Conservation (phyloP, 1,140 invertebrate species). For the Drosophila baimaii region DNA sequence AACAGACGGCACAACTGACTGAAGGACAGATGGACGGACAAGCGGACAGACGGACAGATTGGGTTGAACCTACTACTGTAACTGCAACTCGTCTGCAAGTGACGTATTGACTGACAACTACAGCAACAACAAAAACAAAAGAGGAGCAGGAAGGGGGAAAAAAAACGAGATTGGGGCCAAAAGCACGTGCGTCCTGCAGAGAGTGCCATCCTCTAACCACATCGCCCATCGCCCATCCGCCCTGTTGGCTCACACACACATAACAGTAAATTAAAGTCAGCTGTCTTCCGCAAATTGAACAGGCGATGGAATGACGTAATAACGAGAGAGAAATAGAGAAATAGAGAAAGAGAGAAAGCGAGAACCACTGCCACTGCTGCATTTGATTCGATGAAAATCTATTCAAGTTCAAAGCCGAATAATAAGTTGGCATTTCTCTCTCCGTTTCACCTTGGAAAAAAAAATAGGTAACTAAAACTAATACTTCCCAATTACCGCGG, state of each 20-base stretch:
- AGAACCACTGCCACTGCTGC: slow-evolving; percentile 3
- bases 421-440: background rate
- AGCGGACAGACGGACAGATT: background rate
- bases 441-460: background rate
- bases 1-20: slow-evolving; percentile 11
- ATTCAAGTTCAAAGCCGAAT: slow-evolving; percentile 10
- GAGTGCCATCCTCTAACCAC: background rate
- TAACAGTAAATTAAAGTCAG: slow-evolving; percentile 35
- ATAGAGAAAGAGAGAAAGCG: background rate
- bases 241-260: slow-evolving; percentile 8
- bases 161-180: slow-evolving; percentile 1
- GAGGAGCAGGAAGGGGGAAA: too few relatives aligned
- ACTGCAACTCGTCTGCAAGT: slow-evolving; percentile 17
- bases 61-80: background rate
- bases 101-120: slow-evolving; percentile 57
- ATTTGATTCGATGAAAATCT: slow-evolving; percentile 17
- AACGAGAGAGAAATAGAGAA: background rate
- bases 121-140: background rate
- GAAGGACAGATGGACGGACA: background rate
- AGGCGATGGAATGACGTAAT: slow-evolving; percentile 21
- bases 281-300: slow-evolving; percentile 30
- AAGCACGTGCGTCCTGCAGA: slow-evolving; percentile 29
- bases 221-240: slow-evolving; percentile 24
- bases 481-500: background rate
- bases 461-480: background rate